Base-by-base conservation (phyloP, 2,888 invertebrate species). In the Xestia xanthographa region DNA sequence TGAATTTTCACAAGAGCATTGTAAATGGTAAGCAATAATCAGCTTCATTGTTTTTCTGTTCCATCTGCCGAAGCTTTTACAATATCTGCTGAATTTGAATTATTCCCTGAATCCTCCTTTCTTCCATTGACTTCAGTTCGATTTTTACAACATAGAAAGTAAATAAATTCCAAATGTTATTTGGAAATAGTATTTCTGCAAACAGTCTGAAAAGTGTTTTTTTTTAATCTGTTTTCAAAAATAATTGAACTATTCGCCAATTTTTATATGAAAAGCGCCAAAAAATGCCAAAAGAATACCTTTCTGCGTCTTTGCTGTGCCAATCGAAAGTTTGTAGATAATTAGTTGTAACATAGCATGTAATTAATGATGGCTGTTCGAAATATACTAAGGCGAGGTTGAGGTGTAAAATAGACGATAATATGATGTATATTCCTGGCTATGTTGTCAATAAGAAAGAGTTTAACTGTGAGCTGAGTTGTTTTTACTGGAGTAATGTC, bases 301-400 rank as follows among this genome's bases (percentile, higher is more conserved):
- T 50, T 66, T 85, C 38, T 22, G 56, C 79, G 70, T 87, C 72
- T 85, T 84, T 83, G 71, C 63, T 85, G 89, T 90, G 90, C 89
- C 90, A 90, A 90, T 85, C 26, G 66, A 69, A 79, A 76, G 11
- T 73, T 81, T 85, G 80, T 87, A 87, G 87, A 86, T 84, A 85
- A 53, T 56, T 88, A 88, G 82, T 26, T 77, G 29, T 87, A 84
- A 82, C 48, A 67, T 86, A 89, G 88, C 62, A 77, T 87, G 66
- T 88, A 85, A 88, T 84, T 83, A 86, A 87, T 85, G 82, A 91
- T 91, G 91, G 92, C 92, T 92, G 92, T 92, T 90, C 58, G 80
- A 87, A 77, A 87, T 90, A 89, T 86, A 89, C 80, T 82, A 82
- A 75, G 84, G 74, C 29, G 69, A 50, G 22, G 63, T 75, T 65